Evolutionary conservation across 2,888 invertebrate genomes (phyloP).

Genomic region (Oxytorus armatus): DNA sequence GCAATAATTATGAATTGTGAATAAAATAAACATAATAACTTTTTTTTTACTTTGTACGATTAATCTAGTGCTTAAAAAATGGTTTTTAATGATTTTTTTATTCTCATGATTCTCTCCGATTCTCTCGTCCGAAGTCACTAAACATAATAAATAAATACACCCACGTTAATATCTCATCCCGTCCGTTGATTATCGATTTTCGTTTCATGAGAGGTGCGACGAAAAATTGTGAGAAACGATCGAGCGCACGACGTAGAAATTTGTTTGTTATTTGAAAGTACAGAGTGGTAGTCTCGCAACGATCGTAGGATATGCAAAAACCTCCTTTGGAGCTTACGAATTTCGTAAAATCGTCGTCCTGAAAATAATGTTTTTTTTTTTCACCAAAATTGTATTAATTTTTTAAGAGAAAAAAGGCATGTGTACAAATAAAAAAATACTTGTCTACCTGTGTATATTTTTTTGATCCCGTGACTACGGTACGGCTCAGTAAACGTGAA

Average conservation of each 20-base stretch:
- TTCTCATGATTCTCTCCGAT: too few species aligned
- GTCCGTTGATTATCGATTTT: constrained; percentile 92
- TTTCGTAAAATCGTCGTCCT: constrained; percentile 16
- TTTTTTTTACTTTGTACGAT: too few species aligned
- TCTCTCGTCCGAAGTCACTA: not conserved
- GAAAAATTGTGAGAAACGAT: constrained; percentile 94
- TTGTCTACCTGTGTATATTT: constrained; percentile 23
- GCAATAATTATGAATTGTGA: too few species aligned
- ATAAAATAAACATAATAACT: too few species aligned
- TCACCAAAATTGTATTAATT: not conserved
- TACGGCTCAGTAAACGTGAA: not conserved
- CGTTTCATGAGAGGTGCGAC: constrained; percentile 92
- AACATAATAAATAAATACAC: not conserved
- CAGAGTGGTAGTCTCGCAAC: not conserved
- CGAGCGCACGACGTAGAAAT: constrained; percentile 90
- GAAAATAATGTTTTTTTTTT: not conserved
- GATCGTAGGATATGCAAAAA: not conserved
- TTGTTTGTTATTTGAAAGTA: constrained; percentile 83
- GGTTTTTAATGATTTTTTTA: too few species aligned
- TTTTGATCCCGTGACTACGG: constrained; percentile 1
- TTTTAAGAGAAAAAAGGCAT: not conserved
- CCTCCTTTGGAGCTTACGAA: constrained; percentile 85
- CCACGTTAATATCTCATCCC: constrained; percentile 80
- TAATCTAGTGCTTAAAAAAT: too few species aligned
- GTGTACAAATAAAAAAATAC: not conserved